Base-by-base conservation (phyloP, 2,113 vertebrate species). In the Grantiella picta region DNA sequence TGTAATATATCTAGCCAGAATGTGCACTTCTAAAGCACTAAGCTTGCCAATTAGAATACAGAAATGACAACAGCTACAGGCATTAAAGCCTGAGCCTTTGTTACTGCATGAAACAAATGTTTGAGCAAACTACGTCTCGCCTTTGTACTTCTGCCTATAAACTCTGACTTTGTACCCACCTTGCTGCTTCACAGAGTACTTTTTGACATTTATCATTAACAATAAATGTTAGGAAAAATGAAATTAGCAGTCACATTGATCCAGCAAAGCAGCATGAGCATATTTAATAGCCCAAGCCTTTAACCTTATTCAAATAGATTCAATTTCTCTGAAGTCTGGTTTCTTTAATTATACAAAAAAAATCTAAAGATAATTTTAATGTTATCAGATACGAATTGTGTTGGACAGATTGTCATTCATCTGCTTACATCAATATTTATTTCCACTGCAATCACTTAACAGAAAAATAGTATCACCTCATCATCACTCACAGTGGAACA, bases 131-230 rank as follows among this genome's bases (percentile, higher is more conserved):
- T 29, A 50, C 61, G 11, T 45, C 44, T 91, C 83, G 56, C 17
- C 63, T 97, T 93, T 73, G 59, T 63, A 44, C 42, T 60, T 52
- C 47, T 92, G 64, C 87, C 54, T 91, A 25, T 72, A 95, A 96
- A 93, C 78, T 77, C 64, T 78, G 77, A 95, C 83, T 94, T 60
- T 61, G 29, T 60, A 57, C 72, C 95, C n/a, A 84, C 57, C 78
- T 90, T 91, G 76, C 78, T 93, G 68, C 93, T 86, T 91, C 89
- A 56, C 31, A 56, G 57, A 91, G 27, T 80, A 77, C 91, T 96
- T 92, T 94, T 91, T 96, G 87, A 96, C 73, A 91, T 96, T 97
- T 95, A 92, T 91, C 97, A 93, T 95, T 95, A 97, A 94, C 61
- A 97, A 95, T 94, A 95, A 96, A 96, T 90, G 52, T 65, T 89